Evolutionary conservation across 2,888 invertebrate species (phyloP).

Genomic region (Graphium colonna): DNA sequence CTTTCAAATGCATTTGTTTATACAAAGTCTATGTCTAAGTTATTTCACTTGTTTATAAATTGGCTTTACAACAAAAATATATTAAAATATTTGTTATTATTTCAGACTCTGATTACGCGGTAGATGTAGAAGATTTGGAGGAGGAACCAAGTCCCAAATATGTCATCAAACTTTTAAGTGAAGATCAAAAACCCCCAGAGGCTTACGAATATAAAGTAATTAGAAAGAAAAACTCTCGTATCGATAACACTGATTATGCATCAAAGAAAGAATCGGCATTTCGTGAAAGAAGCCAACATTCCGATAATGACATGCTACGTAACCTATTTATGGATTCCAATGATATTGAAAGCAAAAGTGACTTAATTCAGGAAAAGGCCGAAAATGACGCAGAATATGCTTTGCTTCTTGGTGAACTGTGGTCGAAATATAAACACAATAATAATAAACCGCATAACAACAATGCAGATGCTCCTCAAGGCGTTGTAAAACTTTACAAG

Average conservation of each 20-base stretch:
- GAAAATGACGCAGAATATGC: conserved; percentile 77
- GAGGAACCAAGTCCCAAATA: conserved; percentile 59
- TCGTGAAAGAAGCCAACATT: conserved; percentile 64
- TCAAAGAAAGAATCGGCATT: conserved; percentile 64
- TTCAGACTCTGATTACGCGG: conserved; percentile 62
- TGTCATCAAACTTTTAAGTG: conserved; percentile 57
- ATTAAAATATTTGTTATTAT: conserved; percentile 25
- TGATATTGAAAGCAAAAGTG: conserved; percentile 52
- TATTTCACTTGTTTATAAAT: no score
- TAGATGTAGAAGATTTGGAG: conserved; percentile 58
- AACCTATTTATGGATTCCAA: conserved; percentile 63
- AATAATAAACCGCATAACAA: conserved; percentile 57
- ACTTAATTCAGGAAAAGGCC: conserved; percentile 42
- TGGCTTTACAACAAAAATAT: no score
- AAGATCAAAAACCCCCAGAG: conserved; percentile 69
- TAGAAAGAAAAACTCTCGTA: conserved; percentile 68
- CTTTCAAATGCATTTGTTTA: no score
- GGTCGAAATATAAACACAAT: conserved; percentile 74
- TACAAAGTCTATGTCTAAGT: no score
- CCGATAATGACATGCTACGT: conserved; percentile 62
- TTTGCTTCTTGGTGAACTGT: conserved; percentile 75
- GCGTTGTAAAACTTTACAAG: conserved; percentile 69
- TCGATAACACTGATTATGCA: conserved; percentile 29
- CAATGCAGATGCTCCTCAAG: conserved; percentile 58
- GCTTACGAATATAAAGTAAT: conserved; percentile 78